Evolutionary conservation across 2,797 vertebrate genomes (phyloP), one percentile per base, ranked within the genome.

Genomic region (Ptychadena robeensis): DNA sequence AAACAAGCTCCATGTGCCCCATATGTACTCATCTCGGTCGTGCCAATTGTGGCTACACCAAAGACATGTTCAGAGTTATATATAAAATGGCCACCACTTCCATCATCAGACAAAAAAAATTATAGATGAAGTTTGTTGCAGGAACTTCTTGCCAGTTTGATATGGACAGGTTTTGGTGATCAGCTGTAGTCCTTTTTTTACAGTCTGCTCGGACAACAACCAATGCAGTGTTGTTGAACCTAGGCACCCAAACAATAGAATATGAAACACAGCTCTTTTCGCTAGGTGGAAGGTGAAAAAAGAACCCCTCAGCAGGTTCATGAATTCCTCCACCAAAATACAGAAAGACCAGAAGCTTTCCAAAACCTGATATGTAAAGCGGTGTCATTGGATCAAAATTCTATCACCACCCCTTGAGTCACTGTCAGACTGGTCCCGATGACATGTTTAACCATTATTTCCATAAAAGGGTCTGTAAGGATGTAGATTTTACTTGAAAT

Each of bases 1-100:
- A 83, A 64, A 64, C 82, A 83, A 18, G 79, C 35, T 22, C 82
- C 82, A 57, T 25, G 25, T 8, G 65, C 27, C 5, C 0, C 68
- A 83, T 78, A 83, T 0, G 40, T 9, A 28, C 25, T 59, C 3
- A n/a, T 38, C 14, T 31, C 65, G 15, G 14, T 32, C 2, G 35
- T 57, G 30, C 74, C 74, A 25, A 83, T 6, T 10, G 68, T 66
- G 53, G 9, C 34, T 31, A 59, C 18, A 2, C 59, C 65, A 67
- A 83, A 83, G 1, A 14, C n/a, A 1, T 25, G 4, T 8, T 53
- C 11, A 28, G 40, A 25, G 27, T 67, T 48, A 2, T 38, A 38
- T 4, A 79, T 37, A 11, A 57, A 11, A 37, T 48, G 22, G n/a
- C 37, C 66, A 0, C n/a, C 31, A 10, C 1, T 30, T 25, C 25